Percentiles rank a stretch among this genome's conserved stretches.
These are phyloP conservation scores for Cynoglossus semilaevis DNA, from an alignment of 2,113 vertebrate species.

Conservation along the genomic window DNA sequence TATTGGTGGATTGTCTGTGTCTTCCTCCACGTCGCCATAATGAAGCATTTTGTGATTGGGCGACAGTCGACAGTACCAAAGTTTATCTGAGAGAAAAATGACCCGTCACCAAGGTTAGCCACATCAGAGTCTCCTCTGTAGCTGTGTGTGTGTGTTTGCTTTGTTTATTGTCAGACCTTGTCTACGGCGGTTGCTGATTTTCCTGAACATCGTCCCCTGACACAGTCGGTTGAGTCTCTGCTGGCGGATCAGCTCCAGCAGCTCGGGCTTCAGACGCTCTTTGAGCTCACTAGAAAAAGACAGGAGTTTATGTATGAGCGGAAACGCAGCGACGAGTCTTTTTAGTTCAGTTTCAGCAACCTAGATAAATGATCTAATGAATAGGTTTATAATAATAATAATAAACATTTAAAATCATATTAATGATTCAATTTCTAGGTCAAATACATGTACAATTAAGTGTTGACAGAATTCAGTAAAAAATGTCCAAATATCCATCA, in stretches of 20 bases:
- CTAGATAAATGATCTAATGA: too few relatives aligned
- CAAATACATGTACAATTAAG: too few relatives aligned
- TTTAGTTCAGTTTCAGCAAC: too few relatives aligned
- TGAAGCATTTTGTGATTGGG: slow-evolving; percentile 97
- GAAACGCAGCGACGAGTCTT: too few relatives aligned
- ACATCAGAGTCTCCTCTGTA: too few relatives aligned
- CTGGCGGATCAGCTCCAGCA: slow-evolving; percentile 88
- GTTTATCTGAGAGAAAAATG: slow-evolving; percentile 80
- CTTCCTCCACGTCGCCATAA: slow-evolving; percentile 90
- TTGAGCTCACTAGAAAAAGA: slow-evolving; percentile 82
- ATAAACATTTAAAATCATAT: too few relatives aligned
- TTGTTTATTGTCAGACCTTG: slow-evolving; percentile 78
- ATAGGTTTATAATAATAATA: too few relatives aligned
- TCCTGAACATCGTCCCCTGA: slow-evolving; percentile 91
- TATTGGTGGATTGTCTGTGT: slow-evolving; percentile 74
- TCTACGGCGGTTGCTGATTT: slow-evolving; percentile 92
- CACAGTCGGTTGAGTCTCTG: slow-evolving; percentile 92
- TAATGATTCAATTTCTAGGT: too few relatives aligned
- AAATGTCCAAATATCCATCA: too few relatives aligned
- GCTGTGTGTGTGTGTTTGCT: too few relatives aligned
- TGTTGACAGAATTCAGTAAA: too few relatives aligned
- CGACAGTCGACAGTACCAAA: slow-evolving; percentile 96
- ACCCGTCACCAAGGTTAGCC: not conserved
- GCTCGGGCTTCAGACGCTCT: slow-evolving; percentile 90
- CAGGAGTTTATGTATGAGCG: not conserved